Percentiles rank a stretch among this genome's conserved stretches.
phyloP scores from a whole-genome alignment of 2,888 invertebrate genomes.

The Ochlodes sylvanus region DNA sequence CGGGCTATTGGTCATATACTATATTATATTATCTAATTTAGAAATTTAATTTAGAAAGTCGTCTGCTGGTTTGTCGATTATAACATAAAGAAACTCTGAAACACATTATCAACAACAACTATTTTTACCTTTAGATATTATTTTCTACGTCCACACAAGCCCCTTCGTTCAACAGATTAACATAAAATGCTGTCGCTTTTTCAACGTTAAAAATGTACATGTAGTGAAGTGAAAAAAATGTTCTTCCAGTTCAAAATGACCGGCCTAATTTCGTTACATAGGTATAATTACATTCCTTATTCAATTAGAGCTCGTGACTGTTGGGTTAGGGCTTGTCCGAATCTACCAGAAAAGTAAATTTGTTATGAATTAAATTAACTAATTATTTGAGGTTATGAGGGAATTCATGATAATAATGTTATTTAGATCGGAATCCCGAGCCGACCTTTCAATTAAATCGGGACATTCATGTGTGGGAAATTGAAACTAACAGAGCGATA shows the following conservation, averaged over 20 bases:
- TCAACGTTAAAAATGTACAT: too few relatives aligned
- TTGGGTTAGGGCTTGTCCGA: slow-evolving; percentile 19
- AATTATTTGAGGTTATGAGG: slow-evolving; percentile 9
- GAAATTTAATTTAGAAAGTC: too few relatives aligned
- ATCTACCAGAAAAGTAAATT: slow-evolving; percentile 24
- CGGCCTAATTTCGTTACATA: not conserved
- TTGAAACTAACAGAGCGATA: slow-evolving; percentile 15
- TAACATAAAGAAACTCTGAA: too few relatives aligned
- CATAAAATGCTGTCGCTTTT: too few relatives aligned
- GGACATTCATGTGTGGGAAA: slow-evolving; percentile 15
- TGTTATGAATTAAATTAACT: slow-evolving; percentile 18
- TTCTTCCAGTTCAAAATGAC: not conserved
- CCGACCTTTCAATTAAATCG: slow-evolving; percentile 29
- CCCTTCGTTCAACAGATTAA: too few relatives aligned
- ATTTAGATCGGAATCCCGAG: slow-evolving; percentile 17
- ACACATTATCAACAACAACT: too few relatives aligned
- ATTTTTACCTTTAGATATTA: too few relatives aligned
- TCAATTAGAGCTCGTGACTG: slow-evolving; percentile 14
- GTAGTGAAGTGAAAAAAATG: not conserved
- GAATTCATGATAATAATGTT: slow-evolving; percentile 17
- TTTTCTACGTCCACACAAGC: too few relatives aligned
- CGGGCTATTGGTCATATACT: too few relatives aligned
- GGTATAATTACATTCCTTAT: slow-evolving; percentile 19
- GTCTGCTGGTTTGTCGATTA: too few relatives aligned
- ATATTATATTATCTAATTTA: too few relatives aligned